Percentiles rank a stretch among this genome's conserved stretches.
Evolutionary conservation across 2,888 invertebrate genomes (phyloP).

Genomic region (Augochlorella aurata): DNA sequence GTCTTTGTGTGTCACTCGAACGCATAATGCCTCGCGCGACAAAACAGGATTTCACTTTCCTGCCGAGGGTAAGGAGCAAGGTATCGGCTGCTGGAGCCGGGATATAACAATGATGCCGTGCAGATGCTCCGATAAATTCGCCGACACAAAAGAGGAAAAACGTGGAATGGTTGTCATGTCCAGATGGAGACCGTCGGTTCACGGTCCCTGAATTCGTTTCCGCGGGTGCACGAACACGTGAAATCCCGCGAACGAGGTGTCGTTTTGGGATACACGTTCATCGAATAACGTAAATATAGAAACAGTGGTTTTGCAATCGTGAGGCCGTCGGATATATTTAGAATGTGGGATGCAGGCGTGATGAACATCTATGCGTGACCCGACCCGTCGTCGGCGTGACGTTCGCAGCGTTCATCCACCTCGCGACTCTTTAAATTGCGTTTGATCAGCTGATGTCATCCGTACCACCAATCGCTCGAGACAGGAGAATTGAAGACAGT

Average conservation of each 20-base stretch:
- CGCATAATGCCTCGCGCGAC: background rate
- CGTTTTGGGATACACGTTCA: background rate
- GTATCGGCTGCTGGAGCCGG: background rate
- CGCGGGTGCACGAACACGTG: background rate
- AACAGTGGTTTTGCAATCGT: constrained; percentile 3
- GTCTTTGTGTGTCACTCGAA: constrained; percentile 18
- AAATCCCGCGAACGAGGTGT: background rate
- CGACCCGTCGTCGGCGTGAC: background rate
- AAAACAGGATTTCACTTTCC: constrained; percentile 2
- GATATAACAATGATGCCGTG: constrained; percentile 18
- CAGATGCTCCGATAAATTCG: constrained; percentile 40
- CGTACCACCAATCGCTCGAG: background rate
- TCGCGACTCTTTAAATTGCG: background rate
- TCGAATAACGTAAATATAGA: constrained; percentile 17
- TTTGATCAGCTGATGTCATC: constrained; percentile 1
- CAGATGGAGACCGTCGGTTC: constrained; percentile 6
- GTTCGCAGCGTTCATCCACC: constrained; percentile 4
- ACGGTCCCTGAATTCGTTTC: background rate
- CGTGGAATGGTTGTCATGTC: background rate
- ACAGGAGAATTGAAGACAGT: background rate
- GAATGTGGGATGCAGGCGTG: constrained; percentile 11
- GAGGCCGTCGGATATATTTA: constrained; percentile 29
- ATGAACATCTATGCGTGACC: background rate
- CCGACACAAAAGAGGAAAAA: background rate
- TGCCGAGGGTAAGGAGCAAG: background rate